Evolutionary conservation across 1,140 invertebrate species (phyloP), one percentile per base, ranked within the genome.

Genomic region (Lethrus apterus): DNA sequence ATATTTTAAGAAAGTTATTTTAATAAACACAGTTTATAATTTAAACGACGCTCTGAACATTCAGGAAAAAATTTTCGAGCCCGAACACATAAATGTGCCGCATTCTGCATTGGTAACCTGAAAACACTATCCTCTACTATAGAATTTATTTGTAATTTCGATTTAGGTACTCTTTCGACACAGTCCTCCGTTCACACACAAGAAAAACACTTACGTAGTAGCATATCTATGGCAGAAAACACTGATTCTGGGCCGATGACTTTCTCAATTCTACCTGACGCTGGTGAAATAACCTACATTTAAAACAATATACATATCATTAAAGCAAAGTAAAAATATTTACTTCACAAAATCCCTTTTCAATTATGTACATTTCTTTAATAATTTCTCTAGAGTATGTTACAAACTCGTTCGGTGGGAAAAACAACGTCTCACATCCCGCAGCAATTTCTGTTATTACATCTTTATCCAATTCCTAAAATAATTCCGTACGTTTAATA

Each of bases 361-460:
- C 67, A 14, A 72, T 65, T 13, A 72, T 57, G 30, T 69, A 71
- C 43, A 72, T 69, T 43, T 70, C 66, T 40, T 70, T 67, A 42
- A 55, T 60, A 31, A 69, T 63, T 41, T 70, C 67, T 0, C 68
- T 68, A 1, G 68, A 68, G 31, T 70, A 68, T 30, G 68, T 23
- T 2, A 72, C 52, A 21, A 71, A 65, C 48, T 70, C 69, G 32
- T 69, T 66, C n/a, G 65, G 67, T 0, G 64, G 63, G 19, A 52
- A 42, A n/a, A 52, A 36, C 7, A 48, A 36, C 33, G 35, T 41
- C 13, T 54, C 44, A 32, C 42, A 51, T 14, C 14, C 33, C 2
- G 44, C 42, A 7, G 52, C 21, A n/a, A 57, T 20, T 17, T 44
- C 19, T 10, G 13, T 17, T 33, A 41, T 14, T 29, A 50, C 26